Conservation (phyloP, 2,113 vertebrate species). For the Tragelaphus buxtoni region DNA sequence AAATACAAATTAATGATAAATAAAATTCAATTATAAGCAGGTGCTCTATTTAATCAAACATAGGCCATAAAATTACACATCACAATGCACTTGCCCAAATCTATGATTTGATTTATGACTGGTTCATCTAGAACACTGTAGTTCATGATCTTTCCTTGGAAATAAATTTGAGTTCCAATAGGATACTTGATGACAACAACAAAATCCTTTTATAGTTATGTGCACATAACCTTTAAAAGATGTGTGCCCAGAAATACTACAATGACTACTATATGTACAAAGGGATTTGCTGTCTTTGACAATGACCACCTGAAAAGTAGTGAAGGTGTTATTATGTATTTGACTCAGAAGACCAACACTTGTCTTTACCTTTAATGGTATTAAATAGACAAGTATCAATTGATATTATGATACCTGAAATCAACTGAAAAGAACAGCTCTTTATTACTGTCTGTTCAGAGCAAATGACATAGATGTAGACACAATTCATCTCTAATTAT, state of each 20-base stretch:
- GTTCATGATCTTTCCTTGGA: background rate
- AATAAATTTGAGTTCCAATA: background rate
- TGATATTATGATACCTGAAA: background rate
- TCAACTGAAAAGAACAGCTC: background rate
- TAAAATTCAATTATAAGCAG: background rate
- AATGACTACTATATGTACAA: background rate
- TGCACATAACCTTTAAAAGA: background rate
- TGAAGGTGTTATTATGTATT: background rate
- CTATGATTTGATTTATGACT: background rate
- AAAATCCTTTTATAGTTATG: background rate
- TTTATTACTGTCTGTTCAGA: background rate
- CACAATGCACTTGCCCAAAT: background rate
- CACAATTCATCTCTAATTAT: background rate
- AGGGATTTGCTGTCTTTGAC: background rate
- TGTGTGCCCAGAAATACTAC: background rate
- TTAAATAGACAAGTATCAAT: background rate
- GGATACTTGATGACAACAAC: background rate
- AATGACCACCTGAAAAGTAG: background rate
- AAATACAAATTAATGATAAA: background rate
- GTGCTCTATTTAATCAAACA: background rate
- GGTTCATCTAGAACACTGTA: background rate
- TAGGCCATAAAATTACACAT: background rate
- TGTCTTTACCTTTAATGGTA: background rate
- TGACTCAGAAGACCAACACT: background rate
- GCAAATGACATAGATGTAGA: background rate